Evolutionary conservation across 1,140 invertebrate species (phyloP).

Genomic region (Scaptomyza graminum): DNA sequence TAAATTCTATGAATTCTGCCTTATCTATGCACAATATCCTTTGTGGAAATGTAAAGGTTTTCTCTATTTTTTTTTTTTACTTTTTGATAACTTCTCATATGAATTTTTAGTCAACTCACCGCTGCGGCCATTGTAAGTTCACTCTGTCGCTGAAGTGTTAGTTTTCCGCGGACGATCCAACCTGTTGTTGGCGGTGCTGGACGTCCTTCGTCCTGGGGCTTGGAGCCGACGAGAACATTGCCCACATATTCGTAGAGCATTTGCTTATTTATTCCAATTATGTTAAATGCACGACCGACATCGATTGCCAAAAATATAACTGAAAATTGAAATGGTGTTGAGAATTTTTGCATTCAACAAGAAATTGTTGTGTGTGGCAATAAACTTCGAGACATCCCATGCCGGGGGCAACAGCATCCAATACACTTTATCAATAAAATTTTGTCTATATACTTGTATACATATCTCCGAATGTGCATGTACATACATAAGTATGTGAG

Average conservation of each 20-base stretch:
- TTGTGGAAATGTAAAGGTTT: too few relatives aligned
- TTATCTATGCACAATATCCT: too few relatives aligned
- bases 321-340: slow-evolving; percentile 58
- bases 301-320: slow-evolving; percentile 75
- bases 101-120: slow-evolving; percentile 52
- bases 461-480: neutral
- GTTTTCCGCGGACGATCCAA: slow-evolving; percentile 81
- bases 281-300: slow-evolving; percentile 72
- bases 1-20: too few relatives aligned
- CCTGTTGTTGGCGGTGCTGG: slow-evolving; percentile 74
- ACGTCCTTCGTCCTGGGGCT: slow-evolving; percentile 75
- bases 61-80: too few relatives aligned
- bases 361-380: slow-evolving; percentile 49
- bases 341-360: slow-evolving; percentile 30
- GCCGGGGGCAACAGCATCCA: slow-evolving; percentile 54
- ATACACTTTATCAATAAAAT: slow-evolving; percentile 74
- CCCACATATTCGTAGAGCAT: slow-evolving; percentile 83
- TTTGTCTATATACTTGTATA: slow-evolving; percentile 51
- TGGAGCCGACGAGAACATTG: slow-evolving; percentile 77
- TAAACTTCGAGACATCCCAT: slow-evolving; percentile 53
- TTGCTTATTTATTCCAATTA: slow-evolving; percentile 80
- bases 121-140: slow-evolving; percentile 74
- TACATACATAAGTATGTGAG: slow-evolving; percentile 20
- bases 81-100: neutral
- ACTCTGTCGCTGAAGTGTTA: slow-evolving; percentile 75